Conservation (phyloP, 2,113 vertebrate genomes). For the Oreotrochilus melanogaster region DNA sequence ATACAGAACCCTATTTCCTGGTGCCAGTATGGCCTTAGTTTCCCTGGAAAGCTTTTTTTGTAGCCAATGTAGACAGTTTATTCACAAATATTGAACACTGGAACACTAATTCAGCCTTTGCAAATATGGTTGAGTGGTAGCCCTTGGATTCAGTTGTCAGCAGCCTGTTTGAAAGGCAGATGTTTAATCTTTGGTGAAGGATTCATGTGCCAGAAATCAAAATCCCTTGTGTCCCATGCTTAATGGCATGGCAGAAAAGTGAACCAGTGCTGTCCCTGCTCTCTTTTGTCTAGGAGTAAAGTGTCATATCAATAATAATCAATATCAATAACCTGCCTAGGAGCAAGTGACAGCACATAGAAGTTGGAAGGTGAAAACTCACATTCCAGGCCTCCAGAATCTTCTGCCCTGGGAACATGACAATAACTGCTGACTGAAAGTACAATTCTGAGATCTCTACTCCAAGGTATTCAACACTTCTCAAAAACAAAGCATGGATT, state of each 20-base stretch:
- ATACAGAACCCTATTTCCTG: background rate
- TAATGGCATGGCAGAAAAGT: background rate
- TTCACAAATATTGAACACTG: background rate
- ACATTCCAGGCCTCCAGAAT: background rate
- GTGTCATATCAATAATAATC: background rate
- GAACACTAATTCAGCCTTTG: background rate
- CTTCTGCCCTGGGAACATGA: background rate
- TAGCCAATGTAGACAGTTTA: background rate
- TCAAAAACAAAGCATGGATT: background rate
- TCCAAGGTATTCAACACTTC: background rate
- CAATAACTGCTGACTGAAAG: background rate
- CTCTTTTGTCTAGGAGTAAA: background rate
- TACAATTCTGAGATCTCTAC: background rate
- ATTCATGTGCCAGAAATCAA: background rate
- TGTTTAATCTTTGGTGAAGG: background rate
- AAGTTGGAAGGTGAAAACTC: background rate
- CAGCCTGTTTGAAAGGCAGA: background rate
- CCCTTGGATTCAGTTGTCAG: background rate
- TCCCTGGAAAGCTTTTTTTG: background rate
- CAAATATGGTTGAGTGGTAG: background rate
- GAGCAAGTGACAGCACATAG: background rate
- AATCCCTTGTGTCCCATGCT: background rate
- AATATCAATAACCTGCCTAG: background rate
- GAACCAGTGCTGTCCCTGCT: background rate
- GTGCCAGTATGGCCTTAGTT: background rate